phyloP scores from a whole-genome alignment of 2,113 vertebrate genomes.

The Ceuthmochares aereus region DNA sequence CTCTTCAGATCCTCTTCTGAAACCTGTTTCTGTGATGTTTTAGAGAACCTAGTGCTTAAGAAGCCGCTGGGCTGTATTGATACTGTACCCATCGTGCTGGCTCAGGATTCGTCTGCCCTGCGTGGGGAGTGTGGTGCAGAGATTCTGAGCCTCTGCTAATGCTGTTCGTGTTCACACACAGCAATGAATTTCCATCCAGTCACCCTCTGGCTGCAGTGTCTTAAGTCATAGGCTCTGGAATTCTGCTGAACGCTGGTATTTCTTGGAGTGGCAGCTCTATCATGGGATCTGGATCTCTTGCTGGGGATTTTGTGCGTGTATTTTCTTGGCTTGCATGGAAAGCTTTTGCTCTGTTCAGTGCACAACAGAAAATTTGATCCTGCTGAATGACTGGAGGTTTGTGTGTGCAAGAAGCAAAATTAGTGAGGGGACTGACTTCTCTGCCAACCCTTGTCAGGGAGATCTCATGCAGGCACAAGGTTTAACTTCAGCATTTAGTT shows the following conservation, averaged over 20 bases:
- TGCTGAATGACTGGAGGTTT: not conserved
- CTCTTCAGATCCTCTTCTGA: not conserved
- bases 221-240: not conserved
- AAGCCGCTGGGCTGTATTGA: not conserved
- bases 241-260: not conserved
- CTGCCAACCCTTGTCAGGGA: not conserved
- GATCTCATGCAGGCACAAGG: too few species aligned
- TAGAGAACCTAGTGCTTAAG: not conserved
- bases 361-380: not conserved
- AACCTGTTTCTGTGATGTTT: not conserved
- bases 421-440: not conserved
- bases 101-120: not conserved
- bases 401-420: not conserved
- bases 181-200: not conserved
- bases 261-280: not conserved
- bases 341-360: not conserved
- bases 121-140: not conserved
- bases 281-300: not conserved
- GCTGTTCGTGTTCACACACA: not conserved
- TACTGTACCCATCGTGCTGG: accelerated
- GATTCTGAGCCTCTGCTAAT: not conserved
- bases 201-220: not conserved
- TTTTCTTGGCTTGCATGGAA: not conserved
- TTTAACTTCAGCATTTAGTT: not conserved
- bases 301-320: not conserved